Evolutionary conservation across 2,888 invertebrate genomes (phyloP).

Genomic region (Harpalus rubripes): DNA sequence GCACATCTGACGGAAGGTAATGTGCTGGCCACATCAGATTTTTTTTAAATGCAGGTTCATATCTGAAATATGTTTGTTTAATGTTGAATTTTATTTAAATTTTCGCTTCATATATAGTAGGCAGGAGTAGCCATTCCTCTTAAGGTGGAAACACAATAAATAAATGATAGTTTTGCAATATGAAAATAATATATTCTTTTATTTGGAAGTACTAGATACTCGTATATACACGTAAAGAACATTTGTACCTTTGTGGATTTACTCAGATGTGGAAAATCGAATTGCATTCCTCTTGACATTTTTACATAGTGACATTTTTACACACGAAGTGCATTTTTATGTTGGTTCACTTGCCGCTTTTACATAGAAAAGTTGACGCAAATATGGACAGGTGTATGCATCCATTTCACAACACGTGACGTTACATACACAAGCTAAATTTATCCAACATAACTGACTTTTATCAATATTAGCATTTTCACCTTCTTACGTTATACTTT

Average conservation of each 20-base stretch:
- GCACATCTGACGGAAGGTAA: no score
- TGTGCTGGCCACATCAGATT: no score
- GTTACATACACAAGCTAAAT: conserved; percentile 1
- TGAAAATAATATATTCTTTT: background rate
- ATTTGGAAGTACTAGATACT: background rate
- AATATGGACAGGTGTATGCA: conserved; percentile 20
- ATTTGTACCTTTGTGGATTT: conserved; percentile 35
- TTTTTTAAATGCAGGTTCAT: no score
- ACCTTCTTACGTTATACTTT: background rate
- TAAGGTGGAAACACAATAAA: no score
- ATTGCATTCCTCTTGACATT: conserved; percentile 46
- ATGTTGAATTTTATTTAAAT: no score
- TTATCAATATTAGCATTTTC: conserved; percentile 1
- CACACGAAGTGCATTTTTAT: conserved; percentile 55
- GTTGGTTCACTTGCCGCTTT: conserved; percentile 41
- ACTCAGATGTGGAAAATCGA: conserved; percentile 13
- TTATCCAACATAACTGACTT: background rate
- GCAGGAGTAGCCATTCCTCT: no score
- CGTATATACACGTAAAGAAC: background rate
- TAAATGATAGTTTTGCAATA: no score
- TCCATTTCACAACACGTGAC: background rate
- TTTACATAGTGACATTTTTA: conserved; percentile 54
- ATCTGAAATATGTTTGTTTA: no score
- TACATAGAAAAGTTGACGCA: conserved; percentile 28
- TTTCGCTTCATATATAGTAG: no score